phyloP scores from a whole-genome alignment of 1,140 invertebrate species.

The Lethocerus indicus region DNA sequence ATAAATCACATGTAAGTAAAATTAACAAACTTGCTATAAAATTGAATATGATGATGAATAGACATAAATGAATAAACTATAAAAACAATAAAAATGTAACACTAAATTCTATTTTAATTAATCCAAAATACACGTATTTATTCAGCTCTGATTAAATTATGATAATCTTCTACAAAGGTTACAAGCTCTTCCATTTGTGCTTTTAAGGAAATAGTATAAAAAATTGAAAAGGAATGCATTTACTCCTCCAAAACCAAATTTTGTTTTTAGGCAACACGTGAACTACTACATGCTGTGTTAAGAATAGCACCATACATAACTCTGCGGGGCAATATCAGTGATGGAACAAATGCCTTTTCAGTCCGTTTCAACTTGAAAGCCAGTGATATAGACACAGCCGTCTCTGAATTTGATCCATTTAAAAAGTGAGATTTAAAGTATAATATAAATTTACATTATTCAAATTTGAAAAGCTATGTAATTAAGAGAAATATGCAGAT shows the following conservation, averaged over 20 bases:
- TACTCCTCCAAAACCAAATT: no score
- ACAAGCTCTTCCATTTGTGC: background rate
- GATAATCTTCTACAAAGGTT: background rate
- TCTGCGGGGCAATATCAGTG: background rate
- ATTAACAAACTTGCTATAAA: background rate
- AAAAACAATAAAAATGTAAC: background rate
- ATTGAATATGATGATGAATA: background rate
- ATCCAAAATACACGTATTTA: background rate
- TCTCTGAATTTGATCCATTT: no score
- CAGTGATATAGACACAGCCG: no score
- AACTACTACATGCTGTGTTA: background rate
- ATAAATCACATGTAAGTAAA: constrained; percentile 1
- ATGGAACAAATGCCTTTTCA: background rate
- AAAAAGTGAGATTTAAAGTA: background rate
- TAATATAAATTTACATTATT: background rate
- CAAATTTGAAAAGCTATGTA: background rate
- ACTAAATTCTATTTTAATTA: background rate
- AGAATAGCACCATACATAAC: background rate
- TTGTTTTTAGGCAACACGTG: background rate
- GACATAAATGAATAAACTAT: background rate
- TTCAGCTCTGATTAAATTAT: background rate
- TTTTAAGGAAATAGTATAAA: background rate
- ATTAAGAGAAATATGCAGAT: background rate
- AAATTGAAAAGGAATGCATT: background rate
- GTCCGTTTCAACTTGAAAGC: background rate